These are phyloP conservation scores for Oxygymnocypris stewartii DNA, from an alignment of 2,113 vertebrate genomes.

Conservation along the genomic window DNA sequence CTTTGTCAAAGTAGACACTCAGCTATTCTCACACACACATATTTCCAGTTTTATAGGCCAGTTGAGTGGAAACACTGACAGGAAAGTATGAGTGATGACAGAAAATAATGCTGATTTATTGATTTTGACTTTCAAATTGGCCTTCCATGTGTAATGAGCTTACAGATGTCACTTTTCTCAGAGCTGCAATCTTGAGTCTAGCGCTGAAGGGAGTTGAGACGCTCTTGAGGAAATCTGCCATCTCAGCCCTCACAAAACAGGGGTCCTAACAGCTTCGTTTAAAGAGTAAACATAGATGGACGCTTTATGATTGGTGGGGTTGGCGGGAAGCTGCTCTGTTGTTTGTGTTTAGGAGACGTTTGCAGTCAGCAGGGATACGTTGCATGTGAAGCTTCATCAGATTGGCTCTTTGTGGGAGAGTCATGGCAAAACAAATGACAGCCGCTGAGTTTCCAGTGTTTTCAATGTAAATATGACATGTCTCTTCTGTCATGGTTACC, in stretches of 20 bases:
- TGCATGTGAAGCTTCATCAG: constrained; percentile 71
- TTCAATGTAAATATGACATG: constrained; percentile 69
- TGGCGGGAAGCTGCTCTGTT: constrained; percentile 37
- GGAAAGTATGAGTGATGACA: constrained; percentile 30
- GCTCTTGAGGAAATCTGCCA: constrained; percentile 26
- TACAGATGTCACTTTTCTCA: constrained; percentile 9
- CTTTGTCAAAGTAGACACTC: constrained; percentile 39
- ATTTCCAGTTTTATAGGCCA: constrained; percentile 17
- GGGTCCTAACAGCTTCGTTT: constrained; percentile 37
- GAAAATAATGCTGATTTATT: neutral
- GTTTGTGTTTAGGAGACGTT: constrained; percentile 30
- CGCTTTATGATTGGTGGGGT: constrained; percentile 45
- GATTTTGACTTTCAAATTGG: neutral
- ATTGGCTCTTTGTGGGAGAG: constrained; percentile 59
- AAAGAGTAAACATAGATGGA: constrained; percentile 48
- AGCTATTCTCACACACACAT: neutral
- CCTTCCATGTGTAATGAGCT: neutral
- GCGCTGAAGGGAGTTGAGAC: constrained; percentile 2
- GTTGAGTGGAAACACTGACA: neutral
- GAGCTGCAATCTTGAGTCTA: neutral
- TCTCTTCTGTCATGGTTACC: constrained; percentile 43
- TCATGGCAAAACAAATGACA: constrained; percentile 54
- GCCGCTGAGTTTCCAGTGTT: constrained; percentile 62
- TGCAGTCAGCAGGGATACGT: constrained; percentile 27
- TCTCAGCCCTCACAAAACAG: constrained; percentile 33